A percentile compares a stretch with the other conserved stretches of the same genome.
These are phyloP conservation scores for Hydraecia micacea DNA, from an alignment of 2,888 invertebrate species.

Conservation along the genomic window DNA sequence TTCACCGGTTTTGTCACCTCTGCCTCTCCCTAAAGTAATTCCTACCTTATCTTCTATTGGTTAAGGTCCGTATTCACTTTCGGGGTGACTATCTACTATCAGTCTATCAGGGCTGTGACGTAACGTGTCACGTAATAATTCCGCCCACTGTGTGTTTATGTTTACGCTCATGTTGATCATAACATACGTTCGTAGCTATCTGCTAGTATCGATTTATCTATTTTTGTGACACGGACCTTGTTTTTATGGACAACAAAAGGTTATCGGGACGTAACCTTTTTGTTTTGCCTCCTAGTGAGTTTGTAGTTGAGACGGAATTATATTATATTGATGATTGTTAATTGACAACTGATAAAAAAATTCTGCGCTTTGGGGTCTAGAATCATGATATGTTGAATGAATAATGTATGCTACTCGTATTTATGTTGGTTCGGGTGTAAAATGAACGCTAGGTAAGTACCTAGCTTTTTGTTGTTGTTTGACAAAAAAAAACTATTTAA, in stretches of 20 bases:
- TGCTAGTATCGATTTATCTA: slow-evolving; percentile 41
- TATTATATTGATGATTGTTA: slow-evolving; percentile 12
- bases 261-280: slow-evolving; percentile 43
- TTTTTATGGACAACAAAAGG: slow-evolving; percentile 22
- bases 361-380: too few relatives aligned
- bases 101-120: slow-evolving; percentile 57
- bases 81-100: slow-evolving; percentile 38
- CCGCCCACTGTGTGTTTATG: slow-evolving; percentile 69
- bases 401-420: too few relatives aligned
- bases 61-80: slow-evolving; percentile 32
- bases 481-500: too few relatives aligned
- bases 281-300: slow-evolving; percentile 30
- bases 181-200: slow-evolving; percentile 36
- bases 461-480: too few relatives aligned
- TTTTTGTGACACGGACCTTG: slow-evolving; percentile 34
- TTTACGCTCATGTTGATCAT: slow-evolving; percentile 59
- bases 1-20: slow-evolving; percentile 45
- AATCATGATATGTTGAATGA: too few relatives aligned
- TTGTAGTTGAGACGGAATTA: slow-evolving; percentile 9
- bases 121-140: slow-evolving; percentile 54
- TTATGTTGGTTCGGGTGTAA: background rate
- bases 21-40: background rate
- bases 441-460: background rate
- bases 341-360: too few relatives aligned
- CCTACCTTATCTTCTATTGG: slow-evolving; percentile 11